These are phyloP conservation scores for Cyprichromis sp. DNA, from an alignment of 2,113 vertebrate species.

Conservation along the genomic window DNA sequence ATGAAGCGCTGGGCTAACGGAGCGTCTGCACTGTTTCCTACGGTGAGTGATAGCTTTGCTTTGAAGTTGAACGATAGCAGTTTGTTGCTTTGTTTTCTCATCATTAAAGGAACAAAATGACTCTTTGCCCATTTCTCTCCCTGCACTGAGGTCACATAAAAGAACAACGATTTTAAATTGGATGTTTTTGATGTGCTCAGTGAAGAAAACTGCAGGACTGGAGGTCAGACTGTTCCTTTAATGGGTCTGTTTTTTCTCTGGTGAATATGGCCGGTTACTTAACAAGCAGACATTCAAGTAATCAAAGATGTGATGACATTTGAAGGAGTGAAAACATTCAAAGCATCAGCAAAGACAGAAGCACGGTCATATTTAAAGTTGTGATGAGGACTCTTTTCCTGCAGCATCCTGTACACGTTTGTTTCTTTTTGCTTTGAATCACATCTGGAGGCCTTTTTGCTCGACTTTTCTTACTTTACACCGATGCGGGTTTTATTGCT, in stretches of 20 bases:
- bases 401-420: not conserved
- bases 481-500: not conserved
- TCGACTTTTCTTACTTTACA: not conserved
- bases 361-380: not conserved
- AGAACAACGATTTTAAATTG: fast-evolving
- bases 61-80: not conserved
- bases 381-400: not conserved
- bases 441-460: not conserved
- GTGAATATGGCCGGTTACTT: not conserved
- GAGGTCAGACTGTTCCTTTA: not conserved
- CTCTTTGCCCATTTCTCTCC: not conserved
- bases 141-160: not conserved
- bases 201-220: not conserved
- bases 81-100: not conserved
- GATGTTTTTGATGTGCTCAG: not conserved
- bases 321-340: not conserved
- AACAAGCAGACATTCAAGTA: not conserved
- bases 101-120: not conserved
- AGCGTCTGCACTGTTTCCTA: not conserved
- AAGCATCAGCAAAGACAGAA: not conserved
- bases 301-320: not conserved
- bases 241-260: not conserved
- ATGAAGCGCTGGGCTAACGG: not conserved
- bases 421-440: not conserved
- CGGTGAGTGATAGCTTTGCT: not conserved